A percentile compares a stretch with the other conserved stretches of the same genome.
These are phyloP conservation scores for Hypena proboscidalis DNA, from an alignment of 2,888 invertebrate species.

Conservation along the genomic window DNA sequence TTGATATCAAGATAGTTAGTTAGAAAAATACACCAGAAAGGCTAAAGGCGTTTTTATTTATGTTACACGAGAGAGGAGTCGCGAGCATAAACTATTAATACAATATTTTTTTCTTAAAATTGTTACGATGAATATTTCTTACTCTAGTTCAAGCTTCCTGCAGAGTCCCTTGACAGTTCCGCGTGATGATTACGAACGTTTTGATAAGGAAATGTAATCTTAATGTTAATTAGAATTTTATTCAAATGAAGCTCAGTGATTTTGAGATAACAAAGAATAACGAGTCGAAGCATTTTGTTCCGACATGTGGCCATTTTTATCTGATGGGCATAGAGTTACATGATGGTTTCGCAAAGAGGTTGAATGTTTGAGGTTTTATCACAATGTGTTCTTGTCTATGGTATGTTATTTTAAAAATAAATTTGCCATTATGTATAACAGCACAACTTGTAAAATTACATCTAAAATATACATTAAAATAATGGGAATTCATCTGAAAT, in stretches of 20 bases:
- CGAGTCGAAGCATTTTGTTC: constrained; percentile 19
- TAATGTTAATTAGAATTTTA: constrained; percentile 39
- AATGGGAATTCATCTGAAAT: no score
- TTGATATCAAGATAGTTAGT: no score
- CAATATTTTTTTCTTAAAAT: background rate
- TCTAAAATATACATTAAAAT: no score
- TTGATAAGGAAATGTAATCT: constrained; percentile 38
- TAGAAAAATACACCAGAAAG: no score
- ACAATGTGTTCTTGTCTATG: no score
- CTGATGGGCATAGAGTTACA: constrained; percentile 27
- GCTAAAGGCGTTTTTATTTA: no score
- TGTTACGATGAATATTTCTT: background rate
- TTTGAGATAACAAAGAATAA: constrained; percentile 34
- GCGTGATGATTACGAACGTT: constrained; percentile 19
- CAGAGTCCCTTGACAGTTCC: constrained; percentile 14
- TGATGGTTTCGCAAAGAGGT: constrained; percentile 33
- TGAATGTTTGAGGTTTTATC: no score
- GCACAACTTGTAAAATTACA: no score
- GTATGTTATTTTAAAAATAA: no score
- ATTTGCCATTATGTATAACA: no score
- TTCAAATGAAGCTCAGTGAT: constrained; percentile 25
- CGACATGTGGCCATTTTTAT: constrained; percentile 27
- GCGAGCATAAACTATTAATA: no score
- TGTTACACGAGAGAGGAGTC: no score
- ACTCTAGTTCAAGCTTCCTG: constrained; percentile 12